phyloP scores from a whole-genome alignment of 2,113 vertebrate genomes.

The Aphelocoma coerulescens region DNA sequence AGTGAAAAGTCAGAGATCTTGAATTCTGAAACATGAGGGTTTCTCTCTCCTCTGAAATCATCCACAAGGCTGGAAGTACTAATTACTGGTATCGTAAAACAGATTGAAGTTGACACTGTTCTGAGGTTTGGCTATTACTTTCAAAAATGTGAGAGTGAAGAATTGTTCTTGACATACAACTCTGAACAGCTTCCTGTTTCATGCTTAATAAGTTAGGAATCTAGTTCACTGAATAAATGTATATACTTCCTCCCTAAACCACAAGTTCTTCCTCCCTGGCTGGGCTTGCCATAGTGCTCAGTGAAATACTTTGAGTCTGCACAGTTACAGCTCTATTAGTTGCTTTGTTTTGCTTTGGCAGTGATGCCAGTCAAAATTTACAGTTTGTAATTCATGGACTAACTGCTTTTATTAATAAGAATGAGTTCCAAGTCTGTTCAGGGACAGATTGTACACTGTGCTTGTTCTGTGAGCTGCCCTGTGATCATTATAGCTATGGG shows the following conservation, averaged over 20 bases:
- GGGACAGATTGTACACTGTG: neutral
- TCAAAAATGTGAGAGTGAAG: neutral
- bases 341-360: constrained; percentile 14
- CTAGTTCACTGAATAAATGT: neutral
- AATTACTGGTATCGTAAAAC: neutral
- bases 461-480: constrained; percentile 21
- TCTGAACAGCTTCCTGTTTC: neutral
- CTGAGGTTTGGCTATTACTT: neutral
- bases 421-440: neutral
- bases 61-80: neutral
- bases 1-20: neutral
- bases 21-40: neutral
- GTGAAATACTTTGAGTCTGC: neutral
- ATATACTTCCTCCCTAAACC: neutral
- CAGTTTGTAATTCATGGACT: constrained; percentile 38
- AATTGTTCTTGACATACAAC: neutral
- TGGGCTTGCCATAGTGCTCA: neutral
- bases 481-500: constrained; percentile 27
- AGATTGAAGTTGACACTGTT: neutral
- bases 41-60: neutral
- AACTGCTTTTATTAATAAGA: constrained; percentile 53
- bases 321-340: neutral
- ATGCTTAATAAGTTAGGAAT: neutral
- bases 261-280: neutral
- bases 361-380: constrained; percentile 29